Conservation (phyloP, 2,113 vertebrate species). For the Myotis yumanensis region DNA sequence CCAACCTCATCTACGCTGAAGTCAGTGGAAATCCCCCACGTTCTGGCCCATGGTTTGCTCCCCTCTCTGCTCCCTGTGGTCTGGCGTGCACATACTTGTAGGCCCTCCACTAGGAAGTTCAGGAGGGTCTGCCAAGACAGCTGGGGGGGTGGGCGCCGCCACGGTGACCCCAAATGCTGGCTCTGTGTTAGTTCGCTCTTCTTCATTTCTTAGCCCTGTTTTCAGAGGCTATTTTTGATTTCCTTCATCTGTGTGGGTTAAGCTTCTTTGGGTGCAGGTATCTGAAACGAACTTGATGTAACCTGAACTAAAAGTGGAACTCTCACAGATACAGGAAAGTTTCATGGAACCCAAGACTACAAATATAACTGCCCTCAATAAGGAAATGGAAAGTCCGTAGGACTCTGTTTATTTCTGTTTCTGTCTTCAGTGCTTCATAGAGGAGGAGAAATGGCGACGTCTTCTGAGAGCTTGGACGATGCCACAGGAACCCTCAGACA, state of each 20-base stretch:
- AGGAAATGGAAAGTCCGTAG: constrained; percentile 5
- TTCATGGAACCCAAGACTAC: constrained; percentile 22
- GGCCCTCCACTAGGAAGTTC: background rate
- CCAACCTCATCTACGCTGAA: background rate
- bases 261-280: background rate
- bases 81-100: background rate
- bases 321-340: background rate
- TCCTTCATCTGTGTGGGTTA: background rate
- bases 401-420: background rate
- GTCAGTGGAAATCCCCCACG: background rate
- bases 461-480: background rate
- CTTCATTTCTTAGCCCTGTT: background rate
- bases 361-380: background rate
- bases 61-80: background rate
- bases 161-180: no score
- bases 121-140: background rate
- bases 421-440: background rate
- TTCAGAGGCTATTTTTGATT: background rate
- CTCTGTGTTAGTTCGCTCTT: background rate
- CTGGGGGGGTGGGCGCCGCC: background rate
- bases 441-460: background rate
- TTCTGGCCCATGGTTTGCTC: background rate
- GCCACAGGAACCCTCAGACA: background rate
- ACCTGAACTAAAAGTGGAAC: constrained; percentile 3
- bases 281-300: background rate